Percentiles rank a stretch among this genome's conserved stretches.
Evolutionary conservation across 37 sponge, comb jelly and placozoan species (phyloP).

Genomic region (Haliclona indistincta): DNA sequence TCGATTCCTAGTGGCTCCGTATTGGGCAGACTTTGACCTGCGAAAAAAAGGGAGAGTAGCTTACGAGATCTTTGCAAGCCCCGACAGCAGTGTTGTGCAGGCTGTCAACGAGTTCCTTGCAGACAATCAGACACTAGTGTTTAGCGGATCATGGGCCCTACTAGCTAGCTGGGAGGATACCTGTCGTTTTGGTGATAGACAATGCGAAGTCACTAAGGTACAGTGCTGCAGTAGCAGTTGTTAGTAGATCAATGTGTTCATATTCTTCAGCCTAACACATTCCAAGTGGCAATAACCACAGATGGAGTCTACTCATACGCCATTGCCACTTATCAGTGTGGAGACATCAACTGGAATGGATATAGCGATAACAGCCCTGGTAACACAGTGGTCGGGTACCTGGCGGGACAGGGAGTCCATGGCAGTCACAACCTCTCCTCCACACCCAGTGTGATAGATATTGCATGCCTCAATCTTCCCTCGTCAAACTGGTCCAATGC

Average conservation of each 20-base stretch:
- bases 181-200: background rate
- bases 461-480: background rate
- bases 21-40: background rate
- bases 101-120: background rate
- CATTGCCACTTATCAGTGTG: background rate
- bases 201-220: background rate
- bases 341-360: background rate
- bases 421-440: background rate
- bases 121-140: background rate
- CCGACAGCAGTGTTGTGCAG: background rate
- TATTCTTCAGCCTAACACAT: conserved; percentile 7
- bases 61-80: background rate
- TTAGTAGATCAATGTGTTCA: background rate
- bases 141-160: background rate
- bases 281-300: conserved; percentile 3
- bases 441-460: background rate
- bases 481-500: background rate
- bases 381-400: conserved; percentile 10
- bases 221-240: background rate
- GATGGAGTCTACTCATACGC: background rate
- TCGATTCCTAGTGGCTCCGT: background rate
- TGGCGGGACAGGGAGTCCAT: no score
- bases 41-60: background rate
- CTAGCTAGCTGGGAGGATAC: background rate
- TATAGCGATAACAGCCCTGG: no score